phyloP scores from a whole-genome alignment of 2,113 vertebrate species.

The Leptobrachium leishanense region DNA sequence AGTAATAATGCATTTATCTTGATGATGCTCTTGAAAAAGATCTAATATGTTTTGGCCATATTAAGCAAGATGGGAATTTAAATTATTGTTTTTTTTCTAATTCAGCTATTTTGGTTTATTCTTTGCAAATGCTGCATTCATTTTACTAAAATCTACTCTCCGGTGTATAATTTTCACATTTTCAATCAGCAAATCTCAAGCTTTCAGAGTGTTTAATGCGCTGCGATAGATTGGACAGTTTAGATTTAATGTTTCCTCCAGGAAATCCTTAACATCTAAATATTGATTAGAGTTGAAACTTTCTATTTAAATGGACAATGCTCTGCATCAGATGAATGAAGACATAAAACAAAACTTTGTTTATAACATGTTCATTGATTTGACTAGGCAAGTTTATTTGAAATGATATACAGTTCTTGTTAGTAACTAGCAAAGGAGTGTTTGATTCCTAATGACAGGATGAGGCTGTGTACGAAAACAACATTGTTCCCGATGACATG shows the following conservation, averaged over 20 bases:
- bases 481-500: too few species aligned
- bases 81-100: too few species aligned
- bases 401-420: background rate
- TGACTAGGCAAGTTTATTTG: background rate
- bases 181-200: background rate
- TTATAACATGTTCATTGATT: conserved; percentile 18
- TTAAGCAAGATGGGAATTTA: too few species aligned
- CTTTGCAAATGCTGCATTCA: background rate
- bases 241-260: conserved; percentile 20
- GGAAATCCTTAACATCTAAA: conserved; percentile 9
- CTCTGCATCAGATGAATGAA: background rate
- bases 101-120: too few species aligned
- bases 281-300: conserved; percentile 32
- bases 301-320: conserved; percentile 25
- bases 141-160: background rate
- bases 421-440: too few species aligned
- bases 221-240: background rate
- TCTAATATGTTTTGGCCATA: too few species aligned
- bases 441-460: too few species aligned
- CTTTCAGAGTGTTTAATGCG: conserved; percentile 34
- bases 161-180: background rate
- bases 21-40: too few species aligned
- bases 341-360: conserved; percentile 13
- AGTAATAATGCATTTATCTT: too few species aligned
- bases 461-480: too few species aligned